Evolutionary conservation across 1,140 invertebrate species (phyloP), one percentile per base, ranked within the genome.

Genomic region (Lasioglossum albipes): DNA sequence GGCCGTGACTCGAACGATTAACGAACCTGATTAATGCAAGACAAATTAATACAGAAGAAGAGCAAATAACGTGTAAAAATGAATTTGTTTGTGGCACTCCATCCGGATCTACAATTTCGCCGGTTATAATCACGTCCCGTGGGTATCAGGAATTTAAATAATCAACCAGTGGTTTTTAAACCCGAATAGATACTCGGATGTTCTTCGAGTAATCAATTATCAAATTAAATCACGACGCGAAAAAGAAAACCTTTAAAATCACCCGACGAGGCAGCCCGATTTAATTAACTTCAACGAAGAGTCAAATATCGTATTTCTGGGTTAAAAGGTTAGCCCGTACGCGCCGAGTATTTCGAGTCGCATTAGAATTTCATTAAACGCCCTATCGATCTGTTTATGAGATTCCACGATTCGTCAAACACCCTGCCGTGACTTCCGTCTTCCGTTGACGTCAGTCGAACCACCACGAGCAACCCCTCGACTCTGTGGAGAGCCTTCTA

Each of bases 401-500:
- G 16, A 12, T 72, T 72, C 36, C n/a, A 7, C 16, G 16, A 57
- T 42, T 31, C 36, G 36, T 27, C 7, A 45, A 61, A 77, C 36
- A 7, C 10, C 22, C 4, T 18, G 36, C 10, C n/a, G n/a, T 36
- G 31, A 10, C 22, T 42, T n/a, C 41, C 42, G 75, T 18, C 20
- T 13, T 73, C 61, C 18, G 57, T 7, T 62, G 49, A 70, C 73
- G 70, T 86, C 75, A 70, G 22, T 74, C 64, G 27, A 62, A 62
- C 49, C 74, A 22, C 61, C 64, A 49, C 16, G 22, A 79, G 69
- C 71, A 49, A 73, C 49, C 73, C 81, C 71, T 84, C 65, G 61
- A 69, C 72, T 72, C 64, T 49, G 64, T 27, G 57, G 75, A 88
- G 79, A 88, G 78, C 78, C 81, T 75, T 68, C 85, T 90, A 90